phyloP scores from a whole-genome alignment of 2,113 vertebrate species.

The Labeo rohita region DNA sequence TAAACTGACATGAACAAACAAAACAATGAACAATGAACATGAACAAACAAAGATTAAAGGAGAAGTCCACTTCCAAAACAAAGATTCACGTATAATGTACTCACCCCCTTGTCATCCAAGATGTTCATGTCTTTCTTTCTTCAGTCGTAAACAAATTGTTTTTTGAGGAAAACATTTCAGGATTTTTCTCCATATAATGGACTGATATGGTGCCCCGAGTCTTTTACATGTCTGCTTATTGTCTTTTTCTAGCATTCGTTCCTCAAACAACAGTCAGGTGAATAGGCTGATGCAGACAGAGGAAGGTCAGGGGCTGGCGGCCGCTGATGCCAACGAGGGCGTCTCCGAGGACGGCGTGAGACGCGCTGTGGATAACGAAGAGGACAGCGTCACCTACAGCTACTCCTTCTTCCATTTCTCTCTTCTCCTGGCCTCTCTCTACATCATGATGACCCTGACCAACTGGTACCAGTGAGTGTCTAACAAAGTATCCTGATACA shows the following conservation, averaged over 20 bases:
- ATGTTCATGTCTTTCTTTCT: too few relatives aligned
- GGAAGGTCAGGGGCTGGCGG: constrained; percentile 61
- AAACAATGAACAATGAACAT: too few relatives aligned
- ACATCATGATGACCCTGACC: constrained; percentile 99
- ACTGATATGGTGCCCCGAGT: too few relatives aligned
- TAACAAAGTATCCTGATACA: neutral
- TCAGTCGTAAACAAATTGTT: too few relatives aligned
- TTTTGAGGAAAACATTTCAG: too few relatives aligned
- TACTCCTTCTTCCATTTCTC: constrained; percentile 97
- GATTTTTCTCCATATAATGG: too few relatives aligned
- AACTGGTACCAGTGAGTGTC: constrained; percentile 94
- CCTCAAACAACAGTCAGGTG: constrained; percentile 89
- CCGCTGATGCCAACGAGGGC: neutral
- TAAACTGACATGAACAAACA: too few relatives aligned
- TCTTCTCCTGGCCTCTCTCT: constrained; percentile 89
- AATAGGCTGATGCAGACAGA: constrained; percentile 95
- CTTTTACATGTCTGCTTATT: neutral
- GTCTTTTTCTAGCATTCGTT: constrained; percentile 79
- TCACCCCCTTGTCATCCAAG: too few relatives aligned
- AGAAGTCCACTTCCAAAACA: too few relatives aligned
- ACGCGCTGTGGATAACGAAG: constrained; percentile 88
- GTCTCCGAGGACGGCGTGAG: constrained; percentile 68
- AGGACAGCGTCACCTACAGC: constrained; percentile 86
- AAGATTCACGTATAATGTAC: too few relatives aligned
- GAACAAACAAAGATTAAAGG: too few relatives aligned